These are phyloP conservation scores for Saxidomus purpurata DNA, from an alignment of 1,140 invertebrate genomes.

Conservation along the genomic window DNA sequence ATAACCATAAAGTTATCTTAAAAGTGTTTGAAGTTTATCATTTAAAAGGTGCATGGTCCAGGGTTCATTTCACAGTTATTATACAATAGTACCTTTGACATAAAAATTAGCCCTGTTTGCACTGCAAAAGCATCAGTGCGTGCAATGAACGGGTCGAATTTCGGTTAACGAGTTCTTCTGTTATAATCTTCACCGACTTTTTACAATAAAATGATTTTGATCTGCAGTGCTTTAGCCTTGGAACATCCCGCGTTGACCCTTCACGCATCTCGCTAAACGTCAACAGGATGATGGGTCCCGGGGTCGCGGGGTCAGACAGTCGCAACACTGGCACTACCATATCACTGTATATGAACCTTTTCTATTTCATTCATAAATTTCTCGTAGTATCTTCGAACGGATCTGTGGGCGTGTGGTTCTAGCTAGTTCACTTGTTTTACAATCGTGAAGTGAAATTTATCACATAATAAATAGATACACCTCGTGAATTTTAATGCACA, in stretches of 20 bases:
- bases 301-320: not conserved
- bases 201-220: slow-evolving; percentile 23
- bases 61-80: not conserved
- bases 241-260: not conserved
- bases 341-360: not conserved
- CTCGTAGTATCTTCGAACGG: too few relatives aligned
- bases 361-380: too few relatives aligned
- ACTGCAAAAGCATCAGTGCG: not conserved
- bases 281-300: not conserved
- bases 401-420: too few relatives aligned
- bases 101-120: not conserved
- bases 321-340: not conserved
- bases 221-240: not conserved
- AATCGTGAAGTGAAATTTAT: too few relatives aligned
- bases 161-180: not conserved
- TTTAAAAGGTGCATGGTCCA: not conserved
- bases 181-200: slow-evolving; percentile 23
- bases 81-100: not conserved
- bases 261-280: not conserved
- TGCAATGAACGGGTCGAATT: not conserved
- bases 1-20: not conserved
- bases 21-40: not conserved
- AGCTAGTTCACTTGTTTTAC: too few relatives aligned
- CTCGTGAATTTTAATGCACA: too few relatives aligned
- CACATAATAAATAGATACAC: too few relatives aligned